Percentiles rank a stretch among this genome's conserved stretches.
Conservation (phyloP, 2,888 invertebrate genomes). For the Nemotelus pantherinus region DNA sequence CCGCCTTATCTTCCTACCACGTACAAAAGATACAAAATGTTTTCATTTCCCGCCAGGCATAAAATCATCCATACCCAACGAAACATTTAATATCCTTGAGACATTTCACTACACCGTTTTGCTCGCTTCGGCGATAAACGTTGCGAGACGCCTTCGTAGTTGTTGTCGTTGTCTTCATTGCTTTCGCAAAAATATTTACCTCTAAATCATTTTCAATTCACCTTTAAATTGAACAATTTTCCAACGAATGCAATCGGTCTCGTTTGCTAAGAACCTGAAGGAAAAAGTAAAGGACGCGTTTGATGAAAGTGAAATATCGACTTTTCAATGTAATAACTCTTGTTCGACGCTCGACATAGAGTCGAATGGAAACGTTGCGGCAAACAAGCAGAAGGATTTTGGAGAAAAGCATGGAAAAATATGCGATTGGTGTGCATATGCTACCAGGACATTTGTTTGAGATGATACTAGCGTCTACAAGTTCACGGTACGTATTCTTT, state of each 20-base stretch:
- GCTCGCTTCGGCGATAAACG: too few species aligned
- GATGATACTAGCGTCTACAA: not conserved
- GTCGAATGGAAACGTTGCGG: not conserved
- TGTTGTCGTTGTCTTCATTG: not conserved
- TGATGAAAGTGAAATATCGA: constrained; percentile 26
- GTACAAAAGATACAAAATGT: too few species aligned
- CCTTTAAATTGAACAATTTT: constrained; percentile 48
- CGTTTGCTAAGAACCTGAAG: constrained; percentile 38
- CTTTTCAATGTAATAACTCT: not conserved
- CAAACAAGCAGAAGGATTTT: not conserved
- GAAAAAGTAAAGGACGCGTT: constrained; percentile 13
- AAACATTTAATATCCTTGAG: too few species aligned
- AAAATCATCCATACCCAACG: too few species aligned
- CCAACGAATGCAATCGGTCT: constrained; percentile 41
- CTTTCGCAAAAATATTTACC: constrained; percentile 25
- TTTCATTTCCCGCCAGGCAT: too few species aligned
- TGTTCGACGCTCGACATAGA: not conserved
- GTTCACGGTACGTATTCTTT: not conserved
- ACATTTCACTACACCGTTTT: too few species aligned
- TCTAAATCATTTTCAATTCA: constrained; percentile 48
- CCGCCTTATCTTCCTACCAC: too few species aligned
- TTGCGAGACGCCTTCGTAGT: too few species aligned
- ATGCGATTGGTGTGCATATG: not conserved
- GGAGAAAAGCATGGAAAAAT: constrained; percentile 5
- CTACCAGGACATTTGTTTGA: not conserved